Conservation (phyloP, 2,113 vertebrate genomes). For the Tichodroma muraria region DNA sequence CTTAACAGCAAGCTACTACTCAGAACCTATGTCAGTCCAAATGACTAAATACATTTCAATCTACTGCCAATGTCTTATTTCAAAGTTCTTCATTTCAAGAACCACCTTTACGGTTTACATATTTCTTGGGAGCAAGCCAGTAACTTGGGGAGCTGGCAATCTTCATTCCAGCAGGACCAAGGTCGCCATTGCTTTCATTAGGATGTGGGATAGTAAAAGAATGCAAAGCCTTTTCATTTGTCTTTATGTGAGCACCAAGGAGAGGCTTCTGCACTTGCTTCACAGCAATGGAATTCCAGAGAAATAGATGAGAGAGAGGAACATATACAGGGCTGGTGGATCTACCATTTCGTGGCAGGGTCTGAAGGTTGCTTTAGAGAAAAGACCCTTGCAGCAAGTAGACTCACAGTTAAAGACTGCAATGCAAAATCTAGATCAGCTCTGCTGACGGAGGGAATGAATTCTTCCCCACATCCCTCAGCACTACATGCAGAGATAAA, state of each 20-base stretch:
- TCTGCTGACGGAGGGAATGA: background rate
- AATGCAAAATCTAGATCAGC: background rate
- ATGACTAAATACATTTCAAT: background rate
- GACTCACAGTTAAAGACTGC: background rate
- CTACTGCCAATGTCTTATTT: background rate
- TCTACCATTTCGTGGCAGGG: background rate
- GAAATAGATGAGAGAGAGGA: background rate
- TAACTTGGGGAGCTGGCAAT: background rate
- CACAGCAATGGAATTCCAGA: background rate
- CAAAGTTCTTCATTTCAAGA: background rate
- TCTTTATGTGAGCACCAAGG: background rate
- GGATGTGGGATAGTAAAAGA: background rate
- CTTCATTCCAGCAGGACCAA: background rate
- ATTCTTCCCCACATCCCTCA: background rate
- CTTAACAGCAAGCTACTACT: background rate
- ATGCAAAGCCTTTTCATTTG: background rate
- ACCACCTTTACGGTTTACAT: background rate
- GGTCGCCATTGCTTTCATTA: background rate
- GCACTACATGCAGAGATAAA: slow-evolving; percentile 35
- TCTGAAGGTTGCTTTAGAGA: background rate
- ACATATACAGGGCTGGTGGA: background rate
- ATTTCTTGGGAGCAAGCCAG: background rate
- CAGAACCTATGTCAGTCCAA: background rate
- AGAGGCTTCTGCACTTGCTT: background rate
- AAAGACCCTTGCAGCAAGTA: background rate